Evolutionary conservation across 2,888 invertebrate species (phyloP), one percentile per base, ranked within the genome.

Genomic region (Oscheius myriophilus): DNA sequence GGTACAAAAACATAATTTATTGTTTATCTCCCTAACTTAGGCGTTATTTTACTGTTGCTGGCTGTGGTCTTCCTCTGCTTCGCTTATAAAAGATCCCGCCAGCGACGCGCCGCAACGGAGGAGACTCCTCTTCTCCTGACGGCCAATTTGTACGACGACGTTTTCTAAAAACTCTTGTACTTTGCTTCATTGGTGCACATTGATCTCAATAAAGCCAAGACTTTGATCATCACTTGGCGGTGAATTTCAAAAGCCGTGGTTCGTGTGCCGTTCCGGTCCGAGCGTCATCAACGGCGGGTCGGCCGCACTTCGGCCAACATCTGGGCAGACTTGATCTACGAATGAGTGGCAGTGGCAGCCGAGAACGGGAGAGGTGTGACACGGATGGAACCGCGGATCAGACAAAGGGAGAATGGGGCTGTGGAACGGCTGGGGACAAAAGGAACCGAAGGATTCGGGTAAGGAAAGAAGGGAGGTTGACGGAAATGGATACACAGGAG

Each of bases 361-460:
- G 33, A 9, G 33, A 33, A 33, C 33, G 33, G 33, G 33, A 33
- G 33, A 33, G 33, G 33, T 33, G 33, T 33, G 33, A 33, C 33
- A 9, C 33, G 33, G 33, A 33, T 33, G 33, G 33, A 33, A 33
- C 33, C 33, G 33, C 33, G 33, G 33, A 33, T 33, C 33, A 33
- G 33, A 33, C 33, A 33, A 33, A 33, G 33, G 33, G 33, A 33
- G 33, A 33, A 33, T 33, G 33, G 33, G 33, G 9, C 33, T 33
- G 4, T 33, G 33, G 33, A 33, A 33, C 33, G 3, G 33, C 33
- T 6, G 33, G 4, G 9, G 33, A 33, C 4, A 33, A 3, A 33
- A 33, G 33, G 51, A 51, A 49, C 62, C 66, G 70, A 70, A n/a
- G n/a, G n/a, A n/a, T n/a, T n/a, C n/a, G 52, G 21, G 52, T 11